Evolutionary conservation across 2,888 invertebrate genomes (phyloP).

Genomic region (Agriopis marginaria): DNA sequence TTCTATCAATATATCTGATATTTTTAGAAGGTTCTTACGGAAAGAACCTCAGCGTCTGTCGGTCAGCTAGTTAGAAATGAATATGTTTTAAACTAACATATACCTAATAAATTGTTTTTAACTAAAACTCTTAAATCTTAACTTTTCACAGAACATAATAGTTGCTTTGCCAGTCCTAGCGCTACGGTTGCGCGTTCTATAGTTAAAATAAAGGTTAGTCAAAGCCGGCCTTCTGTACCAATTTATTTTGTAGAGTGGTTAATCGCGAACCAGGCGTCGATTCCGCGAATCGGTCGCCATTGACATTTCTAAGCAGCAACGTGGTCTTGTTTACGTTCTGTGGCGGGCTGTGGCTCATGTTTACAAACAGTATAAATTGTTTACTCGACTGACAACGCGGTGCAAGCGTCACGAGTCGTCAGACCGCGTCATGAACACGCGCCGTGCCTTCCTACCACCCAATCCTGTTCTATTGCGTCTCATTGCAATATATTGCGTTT

Average conservation of each 20-base stretch:
- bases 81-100: no score
- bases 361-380: constrained; percentile 81
- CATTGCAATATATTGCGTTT: constrained; percentile 46
- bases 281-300: constrained; percentile 65
- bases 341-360: constrained; percentile 64
- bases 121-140: no score
- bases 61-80: no score
- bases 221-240: no score
- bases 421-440: constrained; percentile 52
- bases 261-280: constrained; percentile 52
- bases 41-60: no score
- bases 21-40: no score
- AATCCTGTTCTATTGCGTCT: constrained; percentile 74
- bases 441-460: constrained; percentile 60
- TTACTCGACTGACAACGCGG: constrained; percentile 72
- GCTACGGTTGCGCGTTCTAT: no score
- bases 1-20: no score
- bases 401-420: constrained; percentile 64
- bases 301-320: constrained; percentile 73
- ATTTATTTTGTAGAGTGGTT: constrained; percentile 26
- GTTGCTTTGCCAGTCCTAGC: no score
- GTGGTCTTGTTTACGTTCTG: constrained; percentile 76
- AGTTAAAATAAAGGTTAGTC: no score
- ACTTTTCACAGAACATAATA: no score
- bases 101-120: no score